A percentile compares a stretch with the other conserved stretches of the same genome.
Evolutionary conservation across 2,113 vertebrate genomes (phyloP).

Genomic region (Corvus cornix): DNA sequence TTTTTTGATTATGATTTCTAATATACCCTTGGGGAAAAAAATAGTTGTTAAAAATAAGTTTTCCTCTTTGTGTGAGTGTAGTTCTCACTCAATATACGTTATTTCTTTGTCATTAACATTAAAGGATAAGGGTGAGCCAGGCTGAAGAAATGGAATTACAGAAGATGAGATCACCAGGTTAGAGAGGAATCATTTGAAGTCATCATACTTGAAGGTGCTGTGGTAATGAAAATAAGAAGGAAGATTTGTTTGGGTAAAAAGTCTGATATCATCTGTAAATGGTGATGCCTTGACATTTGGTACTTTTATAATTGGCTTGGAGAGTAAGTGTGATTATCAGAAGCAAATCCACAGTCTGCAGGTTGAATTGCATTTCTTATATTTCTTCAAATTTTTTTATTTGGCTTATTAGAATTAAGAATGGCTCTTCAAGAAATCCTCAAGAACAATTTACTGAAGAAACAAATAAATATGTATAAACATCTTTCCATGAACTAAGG

Average conservation of each 20-base stretch:
- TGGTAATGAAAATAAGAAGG: neutral
- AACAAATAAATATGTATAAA: neutral
- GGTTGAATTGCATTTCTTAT: neutral
- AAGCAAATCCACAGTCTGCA: neutral
- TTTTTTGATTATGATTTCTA: neutral
- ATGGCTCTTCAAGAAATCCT: neutral
- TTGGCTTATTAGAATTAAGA: neutral
- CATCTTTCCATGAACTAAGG: neutral
- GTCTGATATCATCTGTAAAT: neutral
- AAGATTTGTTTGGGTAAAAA: neutral
- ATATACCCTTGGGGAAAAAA: neutral
- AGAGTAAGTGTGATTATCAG: neutral
- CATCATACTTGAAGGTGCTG: neutral
- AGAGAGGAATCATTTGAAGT: neutral
- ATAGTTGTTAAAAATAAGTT: neutral
- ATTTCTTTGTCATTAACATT: neutral
- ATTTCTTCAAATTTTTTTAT: neutral
- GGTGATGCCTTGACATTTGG: neutral
- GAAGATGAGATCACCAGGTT: neutral
- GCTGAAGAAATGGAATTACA: neutral
- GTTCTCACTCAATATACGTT: neutral
- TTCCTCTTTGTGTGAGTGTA: neutral
- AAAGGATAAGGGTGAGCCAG: neutral
- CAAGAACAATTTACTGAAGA: neutral
- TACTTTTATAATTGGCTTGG: neutral